Percentiles rank a stretch among this genome's conserved stretches.
Evolutionary conservation across 2,113 vertebrate species (phyloP).

Genomic region (Casuarius casuarius): DNA sequence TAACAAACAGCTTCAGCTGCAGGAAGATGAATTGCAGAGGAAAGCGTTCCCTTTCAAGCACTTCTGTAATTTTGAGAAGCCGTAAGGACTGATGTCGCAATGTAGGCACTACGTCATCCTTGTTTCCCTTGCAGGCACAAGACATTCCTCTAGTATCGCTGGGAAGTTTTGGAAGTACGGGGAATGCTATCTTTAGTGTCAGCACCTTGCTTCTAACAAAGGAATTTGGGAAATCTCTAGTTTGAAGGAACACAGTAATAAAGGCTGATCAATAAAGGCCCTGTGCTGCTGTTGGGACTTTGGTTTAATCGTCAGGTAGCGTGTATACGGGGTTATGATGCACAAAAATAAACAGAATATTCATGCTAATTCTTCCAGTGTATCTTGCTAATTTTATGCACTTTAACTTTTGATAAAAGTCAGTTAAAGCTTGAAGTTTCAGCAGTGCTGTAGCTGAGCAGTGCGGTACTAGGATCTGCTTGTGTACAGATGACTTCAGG

Average conservation of each 20-base stretch:
- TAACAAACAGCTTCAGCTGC: not conserved
- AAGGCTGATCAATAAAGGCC: not conserved
- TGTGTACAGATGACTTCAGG: not conserved
- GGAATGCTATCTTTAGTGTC: not conserved
- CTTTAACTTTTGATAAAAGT: not conserved
- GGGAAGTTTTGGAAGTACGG: not conserved
- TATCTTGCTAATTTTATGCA: not conserved
- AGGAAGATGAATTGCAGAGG: not conserved
- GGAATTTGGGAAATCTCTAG: not conserved
- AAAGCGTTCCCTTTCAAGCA: not conserved
- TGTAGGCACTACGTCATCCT: not conserved
- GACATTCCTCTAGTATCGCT: not conserved
- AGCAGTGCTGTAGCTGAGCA: not conserved
- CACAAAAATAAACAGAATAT: not conserved
- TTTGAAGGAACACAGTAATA: not conserved
- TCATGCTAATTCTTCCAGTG: no score
- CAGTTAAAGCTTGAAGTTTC: fast-evolving
- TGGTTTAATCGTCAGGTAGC: not conserved
- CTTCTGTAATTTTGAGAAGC: not conserved
- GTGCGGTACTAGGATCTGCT: not conserved
- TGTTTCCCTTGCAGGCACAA: not conserved
- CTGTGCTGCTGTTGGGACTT: not conserved
- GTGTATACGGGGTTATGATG: fast-evolving
- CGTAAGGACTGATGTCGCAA: fast-evolving
- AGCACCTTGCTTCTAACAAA: not conserved